Conservation (phyloP, 1,140 invertebrate genomes). For the Macrocentrus cingulum region DNA sequence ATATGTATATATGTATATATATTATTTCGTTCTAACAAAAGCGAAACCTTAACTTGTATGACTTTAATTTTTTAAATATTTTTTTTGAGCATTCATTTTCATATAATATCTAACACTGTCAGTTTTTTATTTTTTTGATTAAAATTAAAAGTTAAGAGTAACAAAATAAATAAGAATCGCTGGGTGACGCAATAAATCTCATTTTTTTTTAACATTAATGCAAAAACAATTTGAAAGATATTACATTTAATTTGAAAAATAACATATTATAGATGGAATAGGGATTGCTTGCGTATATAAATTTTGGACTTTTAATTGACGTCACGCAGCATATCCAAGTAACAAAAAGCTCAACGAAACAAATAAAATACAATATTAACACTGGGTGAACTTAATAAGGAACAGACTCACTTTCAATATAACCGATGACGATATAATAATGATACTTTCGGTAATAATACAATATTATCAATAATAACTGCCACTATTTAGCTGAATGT, state of each 20-base stretch:
- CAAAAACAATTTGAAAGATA: too few species aligned
- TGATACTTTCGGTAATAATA: slow-evolving; percentile 29
- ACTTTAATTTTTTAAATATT: neutral
- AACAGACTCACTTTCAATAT: slow-evolving; percentile 55
- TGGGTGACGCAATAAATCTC: neutral
- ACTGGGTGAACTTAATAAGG: slow-evolving; percentile 54
- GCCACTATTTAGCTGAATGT: neutral
- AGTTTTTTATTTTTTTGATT: neutral
- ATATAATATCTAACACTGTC: neutral
- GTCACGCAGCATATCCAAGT: slow-evolving; percentile 54
- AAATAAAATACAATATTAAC: slow-evolving; percentile 62
- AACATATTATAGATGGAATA: neutral
- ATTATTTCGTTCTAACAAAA: slow-evolving; percentile 5
- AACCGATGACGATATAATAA: slow-evolving; percentile 43
- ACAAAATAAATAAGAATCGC: neutral
- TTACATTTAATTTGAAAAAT: slow-evolving; percentile 1
- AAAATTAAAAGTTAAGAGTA: neutral
- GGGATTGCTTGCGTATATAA: neutral
- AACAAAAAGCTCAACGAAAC: slow-evolving; percentile 56
- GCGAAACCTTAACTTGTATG: neutral
- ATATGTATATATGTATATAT: too few species aligned
- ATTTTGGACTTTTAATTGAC: slow-evolving; percentile 39
- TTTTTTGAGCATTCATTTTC: neutral
- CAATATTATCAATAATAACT: slow-evolving; percentile 8
- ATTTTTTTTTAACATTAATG: neutral